Evolutionary conservation across 2,888 invertebrate genomes (phyloP).

Genomic region (Rotaria sp.): DNA sequence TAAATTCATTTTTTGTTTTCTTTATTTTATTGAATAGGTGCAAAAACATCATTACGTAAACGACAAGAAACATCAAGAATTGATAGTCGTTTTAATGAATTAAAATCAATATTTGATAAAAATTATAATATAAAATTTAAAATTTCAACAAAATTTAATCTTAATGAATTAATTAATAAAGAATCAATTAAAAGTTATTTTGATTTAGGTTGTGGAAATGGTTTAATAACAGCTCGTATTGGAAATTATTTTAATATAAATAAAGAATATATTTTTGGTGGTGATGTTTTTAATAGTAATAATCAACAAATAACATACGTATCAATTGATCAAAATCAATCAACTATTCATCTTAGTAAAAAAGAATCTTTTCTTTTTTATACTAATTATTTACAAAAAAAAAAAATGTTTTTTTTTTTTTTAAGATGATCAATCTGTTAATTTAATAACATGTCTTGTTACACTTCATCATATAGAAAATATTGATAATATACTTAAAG

Average conservation of each 20-base stretch:
- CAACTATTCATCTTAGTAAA: not conserved
- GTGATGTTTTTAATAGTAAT: constrained; percentile 4
- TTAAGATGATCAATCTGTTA: not conserved
- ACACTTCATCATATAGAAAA: not conserved
- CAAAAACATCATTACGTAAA: not conserved
- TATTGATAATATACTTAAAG: not conserved
- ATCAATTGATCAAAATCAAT: not conserved
- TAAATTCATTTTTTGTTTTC: no score
- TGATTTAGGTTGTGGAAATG: constrained; percentile 21
- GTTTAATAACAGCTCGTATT: not conserved
- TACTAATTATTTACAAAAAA: no score
- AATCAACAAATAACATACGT: not conserved
- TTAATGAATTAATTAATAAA: not conserved
- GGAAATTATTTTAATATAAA: constrained; percentile 1
- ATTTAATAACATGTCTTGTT: constrained; percentile 14
- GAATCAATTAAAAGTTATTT: not conserved
- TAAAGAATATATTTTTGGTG: not conserved
- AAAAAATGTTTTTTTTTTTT: not conserved
- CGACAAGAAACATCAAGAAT: not conserved
- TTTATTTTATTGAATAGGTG: not conserved
- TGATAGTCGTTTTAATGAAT: not conserved
- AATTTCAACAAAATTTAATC: not conserved
- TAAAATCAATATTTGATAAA: not conserved
- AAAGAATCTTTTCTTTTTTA: not conserved
- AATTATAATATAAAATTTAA: not conserved